A percentile compares a stretch with the other conserved stretches of the same genome.
Conservation (phyloP, 2,888 invertebrate genomes). For the Stegana nigrithorax region DNA sequence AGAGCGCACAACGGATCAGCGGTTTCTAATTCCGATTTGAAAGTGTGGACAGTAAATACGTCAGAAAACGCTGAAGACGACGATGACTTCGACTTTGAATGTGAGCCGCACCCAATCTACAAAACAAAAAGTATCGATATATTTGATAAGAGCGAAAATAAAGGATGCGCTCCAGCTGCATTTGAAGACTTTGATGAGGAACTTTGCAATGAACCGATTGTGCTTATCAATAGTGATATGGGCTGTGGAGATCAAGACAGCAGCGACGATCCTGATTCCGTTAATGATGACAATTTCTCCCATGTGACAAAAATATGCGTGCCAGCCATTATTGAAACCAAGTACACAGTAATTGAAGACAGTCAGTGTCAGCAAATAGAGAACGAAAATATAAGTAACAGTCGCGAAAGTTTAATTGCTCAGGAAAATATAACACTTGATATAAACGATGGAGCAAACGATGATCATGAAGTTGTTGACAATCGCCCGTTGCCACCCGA, state of each 20-base stretch:
- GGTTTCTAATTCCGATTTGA: slow-evolving; percentile 51
- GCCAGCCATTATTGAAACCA: slow-evolving; percentile 17
- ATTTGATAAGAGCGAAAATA: slow-evolving; percentile 52
- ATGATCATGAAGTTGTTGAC: slow-evolving; percentile 28
- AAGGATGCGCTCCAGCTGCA: slow-evolving; percentile 39
- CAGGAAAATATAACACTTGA: slow-evolving; percentile 29
- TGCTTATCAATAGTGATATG: slow-evolving; percentile 42
- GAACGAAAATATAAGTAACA: slow-evolving; percentile 40
- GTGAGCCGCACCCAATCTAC: slow-evolving; percentile 39
- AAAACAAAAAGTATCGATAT: slow-evolving; percentile 65
- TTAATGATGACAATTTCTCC: slow-evolving; percentile 47
- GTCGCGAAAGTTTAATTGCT: slow-evolving; percentile 56
- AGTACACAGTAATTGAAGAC: slow-evolving; percentile 4
- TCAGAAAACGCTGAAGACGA: slow-evolving; percentile 29
- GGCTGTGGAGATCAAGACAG: slow-evolving; percentile 40
- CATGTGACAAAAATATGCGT: slow-evolving; percentile 41
- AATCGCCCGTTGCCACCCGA: slow-evolving; percentile 50
- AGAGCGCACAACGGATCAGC: no score
- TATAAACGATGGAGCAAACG: slow-evolving; percentile 33
- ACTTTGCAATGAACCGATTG: slow-evolving; percentile 60
- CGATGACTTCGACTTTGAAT: slow-evolving; percentile 48
- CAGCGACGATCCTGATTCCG: slow-evolving; percentile 47
- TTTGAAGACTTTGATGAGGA: slow-evolving; percentile 66
- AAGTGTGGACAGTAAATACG: slow-evolving; percentile 43
- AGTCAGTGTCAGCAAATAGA: slow-evolving; percentile 18